phyloP scores from a whole-genome alignment of 2,113 vertebrate species.

The Takifugu bimaculatus region DNA sequence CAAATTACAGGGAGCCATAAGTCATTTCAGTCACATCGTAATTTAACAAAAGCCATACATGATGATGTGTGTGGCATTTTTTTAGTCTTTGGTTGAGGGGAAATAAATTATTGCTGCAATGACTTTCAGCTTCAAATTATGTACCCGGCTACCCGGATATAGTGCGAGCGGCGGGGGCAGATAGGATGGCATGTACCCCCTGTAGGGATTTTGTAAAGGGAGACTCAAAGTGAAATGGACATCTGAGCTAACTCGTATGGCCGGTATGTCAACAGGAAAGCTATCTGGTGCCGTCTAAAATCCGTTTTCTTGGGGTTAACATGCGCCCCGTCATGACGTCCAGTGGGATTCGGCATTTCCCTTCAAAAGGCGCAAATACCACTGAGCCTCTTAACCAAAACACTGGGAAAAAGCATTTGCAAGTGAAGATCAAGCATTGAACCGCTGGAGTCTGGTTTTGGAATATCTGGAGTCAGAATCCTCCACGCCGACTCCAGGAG shows the following conservation, averaged over 20 bases:
- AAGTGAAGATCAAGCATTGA: slow-evolving; percentile 21
- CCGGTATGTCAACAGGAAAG: slow-evolving; percentile 17
- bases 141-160: slow-evolving; percentile 32
- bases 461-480: no score
- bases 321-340: neutral
- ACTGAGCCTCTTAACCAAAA: neutral
- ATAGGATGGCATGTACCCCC: slow-evolving; percentile 36
- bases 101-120: slow-evolving; percentile 46
- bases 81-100: slow-evolving; percentile 17
- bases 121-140: slow-evolving; percentile 36
- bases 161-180: slow-evolving; percentile 11
- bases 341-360: neutral
- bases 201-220: slow-evolving; percentile 54
- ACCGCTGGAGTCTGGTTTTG: no score
- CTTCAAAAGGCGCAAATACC: neutral
- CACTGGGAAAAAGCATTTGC: slow-evolving; percentile 9
- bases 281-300: slow-evolving; percentile 17
- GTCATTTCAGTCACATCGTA: slow-evolving; percentile 25
- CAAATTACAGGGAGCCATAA: slow-evolving; percentile 6
- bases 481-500: neutral
- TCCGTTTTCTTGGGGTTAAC: slow-evolving; percentile 23
- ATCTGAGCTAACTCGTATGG: slow-evolving; percentile 47
- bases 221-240: slow-evolving; percentile 49
- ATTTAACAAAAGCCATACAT: slow-evolving; percentile 7
- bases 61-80: slow-evolving; percentile 29